Evolutionary conservation across 1,140 invertebrate genomes (phyloP).

Genomic region (Melipona quadrifasciata): DNA sequence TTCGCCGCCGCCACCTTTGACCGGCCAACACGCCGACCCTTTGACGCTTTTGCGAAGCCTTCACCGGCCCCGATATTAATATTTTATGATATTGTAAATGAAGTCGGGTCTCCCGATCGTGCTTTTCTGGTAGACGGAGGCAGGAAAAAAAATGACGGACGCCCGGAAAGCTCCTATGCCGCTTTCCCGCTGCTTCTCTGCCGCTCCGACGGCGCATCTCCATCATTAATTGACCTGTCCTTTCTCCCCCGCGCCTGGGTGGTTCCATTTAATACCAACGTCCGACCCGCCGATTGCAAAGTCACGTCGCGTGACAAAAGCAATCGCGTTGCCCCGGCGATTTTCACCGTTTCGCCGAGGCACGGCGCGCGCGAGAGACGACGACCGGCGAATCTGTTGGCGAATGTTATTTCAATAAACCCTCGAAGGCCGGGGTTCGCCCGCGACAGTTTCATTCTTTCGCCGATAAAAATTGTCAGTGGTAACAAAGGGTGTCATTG

Average conservation of each 20-base stretch:
- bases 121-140: background rate
- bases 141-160: conserved; percentile 13
- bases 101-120: conserved; percentile 28
- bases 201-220: background rate
- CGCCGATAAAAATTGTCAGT: conserved; percentile 30
- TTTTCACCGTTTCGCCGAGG: background rate
- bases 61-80: conserved; percentile 45
- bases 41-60: conserved; percentile 40
- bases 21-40: conserved; percentile 11
- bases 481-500: conserved; percentile 35
- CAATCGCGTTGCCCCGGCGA: background rate
- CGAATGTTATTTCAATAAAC: conserved; percentile 41
- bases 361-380: background rate
- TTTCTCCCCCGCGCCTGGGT: background rate
- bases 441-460: conserved; percentile 30
- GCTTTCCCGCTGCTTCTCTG: no score
- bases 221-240: conserved; percentile 48
- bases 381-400: background rate
- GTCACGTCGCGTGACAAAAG: conserved; percentile 19
- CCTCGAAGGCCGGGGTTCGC: background rate
- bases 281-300: conserved; percentile 31
- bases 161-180: no score
- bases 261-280: conserved; percentile 42
- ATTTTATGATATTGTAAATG: conserved; percentile 60
- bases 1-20: conserved; percentile 43